These are phyloP conservation scores for Craterocephalus amniculus DNA, from an alignment of 2,797 vertebrate species.

Conservation along the genomic window DNA sequence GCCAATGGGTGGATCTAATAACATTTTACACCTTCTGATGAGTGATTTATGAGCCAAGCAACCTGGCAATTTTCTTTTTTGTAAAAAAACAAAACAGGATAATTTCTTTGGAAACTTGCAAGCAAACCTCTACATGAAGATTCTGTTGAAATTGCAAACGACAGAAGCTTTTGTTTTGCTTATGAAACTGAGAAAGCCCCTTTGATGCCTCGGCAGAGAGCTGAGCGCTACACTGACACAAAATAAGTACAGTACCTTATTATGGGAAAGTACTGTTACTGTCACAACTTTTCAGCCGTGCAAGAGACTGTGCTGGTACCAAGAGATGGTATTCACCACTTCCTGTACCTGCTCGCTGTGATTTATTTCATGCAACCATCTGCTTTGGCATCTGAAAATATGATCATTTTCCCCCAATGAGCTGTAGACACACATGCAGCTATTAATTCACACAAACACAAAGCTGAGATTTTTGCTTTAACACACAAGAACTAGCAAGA, in stretches of 20 bases:
- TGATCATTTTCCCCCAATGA: not conserved
- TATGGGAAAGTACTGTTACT: conserved; percentile 58
- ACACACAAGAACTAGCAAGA: not conserved
- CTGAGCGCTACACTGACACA: conserved; percentile 51
- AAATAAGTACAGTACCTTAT: too few species aligned
- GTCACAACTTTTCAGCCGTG: conserved; percentile 1
- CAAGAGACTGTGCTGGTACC: conserved; percentile 5
- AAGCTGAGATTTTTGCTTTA: not conserved
- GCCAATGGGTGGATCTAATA: not conserved
- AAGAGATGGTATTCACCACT: conserved; percentile 61
- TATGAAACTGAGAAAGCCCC: conserved; percentile 66
- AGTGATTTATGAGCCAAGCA: not conserved
- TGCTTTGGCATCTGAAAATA: conserved; percentile 38
- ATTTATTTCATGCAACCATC: conserved; percentile 80
- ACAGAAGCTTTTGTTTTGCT: not conserved
- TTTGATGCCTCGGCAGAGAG: conserved; percentile 35
- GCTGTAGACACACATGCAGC: not conserved
- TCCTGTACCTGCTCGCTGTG: conserved; percentile 70
- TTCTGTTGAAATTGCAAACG: conserved; percentile 45
- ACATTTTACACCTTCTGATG: not conserved
- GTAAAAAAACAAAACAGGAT: too few species aligned
- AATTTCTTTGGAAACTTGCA: conserved; percentile 10
- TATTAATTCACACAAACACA: not conserved
- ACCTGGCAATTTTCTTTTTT: not conserved
- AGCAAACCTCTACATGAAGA: not conserved